Evolutionary conservation across 1,140 invertebrate genomes (phyloP).

Genomic region (Thalassaphorura encarpata): DNA sequence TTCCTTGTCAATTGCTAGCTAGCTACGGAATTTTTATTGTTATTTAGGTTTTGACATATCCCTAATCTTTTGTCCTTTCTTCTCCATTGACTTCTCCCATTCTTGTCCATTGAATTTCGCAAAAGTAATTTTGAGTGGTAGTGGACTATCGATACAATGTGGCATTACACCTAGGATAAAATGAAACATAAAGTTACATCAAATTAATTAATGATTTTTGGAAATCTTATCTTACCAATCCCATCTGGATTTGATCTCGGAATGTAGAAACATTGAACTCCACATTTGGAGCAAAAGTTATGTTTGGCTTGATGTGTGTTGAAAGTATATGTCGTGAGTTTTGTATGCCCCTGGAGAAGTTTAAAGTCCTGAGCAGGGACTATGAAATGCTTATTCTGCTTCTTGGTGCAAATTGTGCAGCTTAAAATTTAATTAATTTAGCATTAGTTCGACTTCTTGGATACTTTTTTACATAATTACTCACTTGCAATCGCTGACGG

Average conservation of each 20-base stretch:
- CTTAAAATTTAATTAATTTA: conserved; percentile 34
- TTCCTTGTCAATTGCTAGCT: too few species aligned
- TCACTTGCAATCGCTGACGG: conserved; percentile 44
- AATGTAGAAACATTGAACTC: conserved; percentile 47
- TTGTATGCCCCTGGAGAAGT: conserved; percentile 41
- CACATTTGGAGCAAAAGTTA: conserved; percentile 45
- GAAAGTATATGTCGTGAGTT: conserved; percentile 45
- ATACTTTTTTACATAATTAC: conserved; percentile 14
- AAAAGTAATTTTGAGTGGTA: conserved; percentile 36
- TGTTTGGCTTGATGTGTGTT: conserved; percentile 45
- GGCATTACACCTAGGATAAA: conserved; percentile 39
- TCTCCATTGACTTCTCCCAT: conserved; percentile 41
- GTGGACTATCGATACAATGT: conserved; percentile 42
- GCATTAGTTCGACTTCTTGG: conserved; percentile 1
- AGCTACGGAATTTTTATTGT: too few species aligned
- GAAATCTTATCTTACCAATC: conserved; percentile 37
- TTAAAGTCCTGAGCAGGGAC: conserved; percentile 41
- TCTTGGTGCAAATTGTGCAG: conserved; percentile 45
- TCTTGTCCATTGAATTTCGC: conserved; percentile 43
- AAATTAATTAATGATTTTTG: not conserved
- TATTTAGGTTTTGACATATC: too few species aligned
- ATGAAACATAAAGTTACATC: not conserved
- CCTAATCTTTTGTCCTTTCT: conserved; percentile 26
- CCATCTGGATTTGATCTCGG: conserved; percentile 46
- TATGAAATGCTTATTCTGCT: conserved; percentile 44